Evolutionary conservation across 2,888 invertebrate species (phyloP), one percentile per base, ranked within the genome.

Genomic region (Exephanes ischioxanthus): DNA sequence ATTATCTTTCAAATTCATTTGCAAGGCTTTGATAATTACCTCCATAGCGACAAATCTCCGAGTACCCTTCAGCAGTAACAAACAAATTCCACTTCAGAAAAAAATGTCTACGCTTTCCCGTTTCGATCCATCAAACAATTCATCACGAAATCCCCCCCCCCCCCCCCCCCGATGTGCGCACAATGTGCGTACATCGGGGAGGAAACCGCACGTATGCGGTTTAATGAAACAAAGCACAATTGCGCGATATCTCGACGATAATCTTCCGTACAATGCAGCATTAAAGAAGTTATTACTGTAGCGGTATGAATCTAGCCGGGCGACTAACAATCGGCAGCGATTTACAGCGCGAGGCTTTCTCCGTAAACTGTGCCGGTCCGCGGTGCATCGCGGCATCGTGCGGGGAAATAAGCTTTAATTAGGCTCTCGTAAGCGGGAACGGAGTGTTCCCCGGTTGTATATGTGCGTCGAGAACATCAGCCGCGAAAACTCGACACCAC

Each of bases 361-460:
- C 33, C 16, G 61, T 61, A 61, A 6, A 61, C 14, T 33, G 30
- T n/a, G 16, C 30, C 16, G 11, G 5, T 30, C 6, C 16, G 30
- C 16, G 30, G 16, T 30, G 2, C 33, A 33, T 61, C 55, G 26
- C 51, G 58, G 30, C 73, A 37, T 45, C 45, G 26, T 37, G 33
- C 37, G 67, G 48, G 68, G 55, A 73, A 83, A 86, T 80, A 83
- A 80, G 80, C 85, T 80, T 73, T 86, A 80, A 86, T 86, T 83
- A 83, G 82, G 70, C 77, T 70, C 77, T 80, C 85, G 85, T 80
- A 86, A 86, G 83, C 80, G 72, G 77, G 63, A 75, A 48, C 61
- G 55, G 68, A 80, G 77, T 22, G 72, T 80, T 75, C 68, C 53
- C 75, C 67, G 14, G 33, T 77, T 77, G 76, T 67, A 63, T 63